These are phyloP conservation scores for Apoda limacodes DNA, from an alignment of 2,888 invertebrate species.

Conservation along the genomic window DNA sequence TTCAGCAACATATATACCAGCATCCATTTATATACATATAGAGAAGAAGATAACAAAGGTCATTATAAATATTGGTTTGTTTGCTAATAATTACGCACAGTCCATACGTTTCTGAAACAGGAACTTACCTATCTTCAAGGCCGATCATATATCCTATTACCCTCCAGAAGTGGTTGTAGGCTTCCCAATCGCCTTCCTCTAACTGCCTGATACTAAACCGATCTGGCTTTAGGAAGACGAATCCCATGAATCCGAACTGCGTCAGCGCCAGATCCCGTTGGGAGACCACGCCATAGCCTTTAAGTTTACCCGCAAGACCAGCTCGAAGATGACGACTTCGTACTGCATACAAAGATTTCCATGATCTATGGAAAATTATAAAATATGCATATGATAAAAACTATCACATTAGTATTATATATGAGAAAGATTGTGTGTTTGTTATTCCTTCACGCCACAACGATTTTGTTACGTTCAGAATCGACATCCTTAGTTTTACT, in stretches of 20 bases:
- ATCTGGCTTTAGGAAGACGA: conserved; percentile 72
- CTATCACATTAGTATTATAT: no score
- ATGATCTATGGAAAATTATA: conserved; percentile 67
- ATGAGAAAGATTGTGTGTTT: no score
- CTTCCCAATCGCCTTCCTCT: conserved; percentile 75
- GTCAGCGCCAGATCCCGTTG: conserved; percentile 89
- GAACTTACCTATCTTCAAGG: conserved; percentile 77
- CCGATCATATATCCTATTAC: conserved; percentile 86
- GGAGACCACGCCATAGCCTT: conserved; percentile 71
- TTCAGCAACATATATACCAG: no score
- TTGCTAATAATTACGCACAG: no score
- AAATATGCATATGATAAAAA: not conserved
- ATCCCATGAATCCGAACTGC: conserved; percentile 89
- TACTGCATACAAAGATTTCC: conserved; percentile 76
- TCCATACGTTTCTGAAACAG: not conserved
- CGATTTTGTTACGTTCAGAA: not conserved
- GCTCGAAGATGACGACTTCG: conserved; percentile 75
- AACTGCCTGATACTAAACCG: conserved; percentile 73
- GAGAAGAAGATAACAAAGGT: not conserved
- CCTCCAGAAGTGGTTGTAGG: conserved; percentile 86
- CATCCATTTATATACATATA: not conserved
- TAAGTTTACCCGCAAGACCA: conserved; percentile 52
- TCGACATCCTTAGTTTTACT: no score
- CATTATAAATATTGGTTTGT: no score
- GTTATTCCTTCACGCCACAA: no score